Evolutionary conservation across 2,797 vertebrate species (phyloP), one percentile per base, ranked within the genome.

Genomic region (Anomalospiza imberbis): DNA sequence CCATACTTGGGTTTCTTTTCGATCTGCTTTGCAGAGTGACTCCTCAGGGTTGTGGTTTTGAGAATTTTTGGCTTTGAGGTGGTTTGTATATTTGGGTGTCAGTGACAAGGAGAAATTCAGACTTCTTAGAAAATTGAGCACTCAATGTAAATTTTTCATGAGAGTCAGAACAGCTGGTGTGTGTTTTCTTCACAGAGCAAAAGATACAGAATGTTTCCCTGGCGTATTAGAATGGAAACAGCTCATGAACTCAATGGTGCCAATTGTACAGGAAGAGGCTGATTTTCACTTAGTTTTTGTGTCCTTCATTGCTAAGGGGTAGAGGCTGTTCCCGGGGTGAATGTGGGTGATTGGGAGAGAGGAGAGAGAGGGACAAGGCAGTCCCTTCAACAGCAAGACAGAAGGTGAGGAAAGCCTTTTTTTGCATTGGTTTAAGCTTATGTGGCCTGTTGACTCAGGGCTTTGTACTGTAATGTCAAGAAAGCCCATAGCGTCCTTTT

Each of bases 21-120:
- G 0, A 26, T 93, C 85, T 89, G 32, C 60, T 93, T 85, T 86
- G 47, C 51, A 78, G 48, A 51, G 32, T 73, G 71, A 72, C 26
- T 88, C 45, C 79, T 84, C 62, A 67, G 65, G 40, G 40, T 60
- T 91, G 87, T 67, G 73, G 66, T 73, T 90, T 88, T 73, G 53
- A 83, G 84, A 68, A 47, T 74, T 87, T 89, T 48, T 70, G 45
- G 25, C 66, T 85, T 82, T 67, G 36, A 94, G 44, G n/a, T 93
- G 9, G 7, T 76, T 89, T 88, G n/a, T 86, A 90, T 90, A 45
- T 86, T 85, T 78, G 79, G 51, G 44, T 91, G 58, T 78, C 55
- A 77, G 58, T 85, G 89, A 88, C 84, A 92, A 91, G 12, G 24
- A 89, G 55, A 89, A 95, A 92, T 76, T 80, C 45, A 63, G 36